Evolutionary conservation across 2,888 invertebrate species (phyloP).

Genomic region (Danaus chrysippus): DNA sequence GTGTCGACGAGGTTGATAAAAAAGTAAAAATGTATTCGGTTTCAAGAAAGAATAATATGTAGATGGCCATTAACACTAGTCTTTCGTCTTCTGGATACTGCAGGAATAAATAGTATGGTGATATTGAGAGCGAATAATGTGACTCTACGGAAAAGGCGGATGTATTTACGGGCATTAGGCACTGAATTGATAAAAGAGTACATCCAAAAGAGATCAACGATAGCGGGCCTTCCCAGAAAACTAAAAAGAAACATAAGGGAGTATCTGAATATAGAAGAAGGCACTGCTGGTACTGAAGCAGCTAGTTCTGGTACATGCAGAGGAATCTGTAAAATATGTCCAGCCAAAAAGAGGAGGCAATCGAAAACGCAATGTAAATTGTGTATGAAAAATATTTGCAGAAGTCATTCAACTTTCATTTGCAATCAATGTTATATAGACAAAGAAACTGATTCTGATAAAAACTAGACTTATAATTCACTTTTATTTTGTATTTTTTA

Average conservation of each 20-base stretch:
- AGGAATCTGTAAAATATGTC: too few relatives aligned
- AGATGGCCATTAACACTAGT: constrained; percentile 35
- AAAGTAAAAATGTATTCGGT: too few relatives aligned
- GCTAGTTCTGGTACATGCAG: constrained; percentile 15
- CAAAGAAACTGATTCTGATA: too few relatives aligned
- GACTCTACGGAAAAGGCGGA: constrained; percentile 11
- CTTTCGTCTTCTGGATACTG: constrained; percentile 36
- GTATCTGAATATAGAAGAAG: neutral
- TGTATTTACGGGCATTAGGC: constrained; percentile 14
- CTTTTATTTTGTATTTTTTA: neutral
- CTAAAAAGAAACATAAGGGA: too few relatives aligned
- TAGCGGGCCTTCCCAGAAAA: neutral
- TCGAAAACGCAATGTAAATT: too few relatives aligned
- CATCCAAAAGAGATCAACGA: constrained; percentile 10
- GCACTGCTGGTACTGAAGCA: constrained; percentile 16
- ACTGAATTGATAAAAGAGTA: constrained; percentile 21
- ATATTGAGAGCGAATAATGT: neutral
- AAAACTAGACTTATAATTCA: neutral
- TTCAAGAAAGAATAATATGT: too few relatives aligned
- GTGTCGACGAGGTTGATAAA: too few relatives aligned
- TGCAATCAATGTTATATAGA: too few relatives aligned
- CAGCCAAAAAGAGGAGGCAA: too few relatives aligned
- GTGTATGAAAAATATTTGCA: too few relatives aligned
- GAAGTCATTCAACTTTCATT: too few relatives aligned
- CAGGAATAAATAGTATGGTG: constrained; percentile 37